Base-by-base conservation (phyloP, 2,797 vertebrate species). In the Alosa sapidissima region DNA sequence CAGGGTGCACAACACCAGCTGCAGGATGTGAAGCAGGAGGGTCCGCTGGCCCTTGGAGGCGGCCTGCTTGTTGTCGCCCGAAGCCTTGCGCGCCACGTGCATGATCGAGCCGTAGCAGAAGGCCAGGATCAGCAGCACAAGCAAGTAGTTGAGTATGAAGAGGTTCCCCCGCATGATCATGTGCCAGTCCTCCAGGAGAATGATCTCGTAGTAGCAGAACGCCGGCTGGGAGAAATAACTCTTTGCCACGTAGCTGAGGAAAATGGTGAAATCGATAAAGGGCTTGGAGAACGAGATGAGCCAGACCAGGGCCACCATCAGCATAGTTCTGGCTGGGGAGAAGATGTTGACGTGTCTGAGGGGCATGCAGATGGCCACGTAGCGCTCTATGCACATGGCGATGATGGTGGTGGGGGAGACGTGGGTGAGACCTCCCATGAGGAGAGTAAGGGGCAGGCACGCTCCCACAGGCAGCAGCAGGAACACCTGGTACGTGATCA, bases 311-410 rank as follows among this genome's bases (percentile, higher is more conserved):
- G 87, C 45, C 48, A 91, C 87, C 16, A 58, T 85, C 68, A 62
- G 81, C 2, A 88, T 0, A 4, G 87, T 85, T 51, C 88, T 86
- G 84, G 85, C 68, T 1, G 86, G 81, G 0, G 91, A 90, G 13
- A 90, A 90, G 81, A 91, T 90, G 9, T 84, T 54, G 5, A 78
- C 82, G 5, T 91, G 89, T 65, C 90, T 82, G 28, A 91, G 85
- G 0, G 90, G 90, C 87, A 90, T 86, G 81, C 89, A 91, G 36
- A 91, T 91, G 55, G 90, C 90, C 81, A 90, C 90, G 1, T 90
- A 91, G 14, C 72, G 72, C 72, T 78, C 72, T 5, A 78, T 8
- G 72, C 72, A 78, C 72, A 78, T 78, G 72, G 72, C 72, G 2
- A 78, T 2, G 36, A 78, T 78, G 72, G 72, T 45, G 72, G 72